Percentiles rank a stretch among this genome's conserved stretches.
Evolutionary conservation across 2,113 vertebrate species (phyloP).

Genomic region (Epinephelus moara): DNA sequence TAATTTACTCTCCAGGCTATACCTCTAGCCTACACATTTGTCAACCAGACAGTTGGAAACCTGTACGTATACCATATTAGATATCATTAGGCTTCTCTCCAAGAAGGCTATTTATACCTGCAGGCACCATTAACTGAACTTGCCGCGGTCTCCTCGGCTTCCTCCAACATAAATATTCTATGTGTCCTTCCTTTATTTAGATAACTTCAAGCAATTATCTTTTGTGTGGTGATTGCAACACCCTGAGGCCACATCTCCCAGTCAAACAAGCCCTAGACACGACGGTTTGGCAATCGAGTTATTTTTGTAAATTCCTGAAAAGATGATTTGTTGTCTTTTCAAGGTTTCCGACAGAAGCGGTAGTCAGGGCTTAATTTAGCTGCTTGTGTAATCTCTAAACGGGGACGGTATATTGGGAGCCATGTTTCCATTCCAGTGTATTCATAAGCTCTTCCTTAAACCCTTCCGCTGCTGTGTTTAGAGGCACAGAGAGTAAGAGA

Average conservation of each 20-base stretch:
- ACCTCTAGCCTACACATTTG: constrained; percentile 54
- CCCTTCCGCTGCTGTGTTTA: constrained; percentile 75
- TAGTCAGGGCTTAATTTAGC: constrained; percentile 57
- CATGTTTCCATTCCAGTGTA: constrained; percentile 68
- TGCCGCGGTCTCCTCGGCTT: constrained; percentile 3
- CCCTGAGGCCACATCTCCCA: neutral
- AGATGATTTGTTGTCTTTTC: constrained; percentile 45
- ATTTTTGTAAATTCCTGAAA: constrained; percentile 36
- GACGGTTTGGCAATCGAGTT: constrained; percentile 15
- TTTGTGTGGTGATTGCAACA: neutral
- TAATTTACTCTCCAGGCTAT: constrained; percentile 44
- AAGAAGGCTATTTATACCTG: constrained; percentile 53
- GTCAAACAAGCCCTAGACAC: neutral
- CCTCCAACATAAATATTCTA: neutral
- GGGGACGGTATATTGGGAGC: constrained; percentile 46
- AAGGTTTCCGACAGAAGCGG: constrained; percentile 33
- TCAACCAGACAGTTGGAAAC: constrained; percentile 56
- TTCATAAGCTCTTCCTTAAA: constrained; percentile 79
- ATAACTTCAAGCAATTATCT: neutral
- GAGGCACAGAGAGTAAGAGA: constrained; percentile 66
- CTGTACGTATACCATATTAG: constrained; percentile 41
- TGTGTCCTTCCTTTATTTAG: constrained; percentile 1
- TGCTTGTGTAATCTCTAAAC: constrained; percentile 55
- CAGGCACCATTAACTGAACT: constrained; percentile 29
- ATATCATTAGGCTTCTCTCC: constrained; percentile 57